A percentile compares a stretch with the other conserved stretches of the same genome.
phyloP scores from a whole-genome alignment of 1,140 invertebrate genomes.

The Plutomurus gul region DNA sequence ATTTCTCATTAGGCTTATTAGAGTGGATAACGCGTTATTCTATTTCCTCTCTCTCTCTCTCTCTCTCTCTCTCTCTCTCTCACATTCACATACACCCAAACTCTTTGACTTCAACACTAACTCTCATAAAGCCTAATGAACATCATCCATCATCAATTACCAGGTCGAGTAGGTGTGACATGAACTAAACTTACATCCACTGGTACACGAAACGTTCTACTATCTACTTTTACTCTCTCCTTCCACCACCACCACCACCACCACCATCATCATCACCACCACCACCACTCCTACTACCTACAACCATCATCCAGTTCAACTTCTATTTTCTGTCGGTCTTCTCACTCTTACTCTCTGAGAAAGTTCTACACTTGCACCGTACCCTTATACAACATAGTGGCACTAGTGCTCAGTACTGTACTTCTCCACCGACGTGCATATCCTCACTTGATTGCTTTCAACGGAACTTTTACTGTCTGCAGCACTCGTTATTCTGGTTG shows the following conservation, averaged over 20 bases:
- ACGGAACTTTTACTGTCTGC: too few relatives aligned
- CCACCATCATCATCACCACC: too few relatives aligned
- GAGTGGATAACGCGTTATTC: constrained; percentile 35
- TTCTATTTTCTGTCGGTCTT: too few relatives aligned
- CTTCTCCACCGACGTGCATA: too few relatives aligned
- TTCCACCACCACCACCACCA: neutral
- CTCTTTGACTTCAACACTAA: neutral
- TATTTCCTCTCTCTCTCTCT: neutral
- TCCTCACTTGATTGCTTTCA: too few relatives aligned
- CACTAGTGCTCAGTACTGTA: too few relatives aligned
- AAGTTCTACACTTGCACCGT: too few relatives aligned
- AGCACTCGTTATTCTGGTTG: too few relatives aligned
- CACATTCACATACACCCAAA: neutral
- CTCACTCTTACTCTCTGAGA: too few relatives aligned
- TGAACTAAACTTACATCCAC: neutral
- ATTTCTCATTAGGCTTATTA: constrained; percentile 48
- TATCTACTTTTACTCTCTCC: neutral
- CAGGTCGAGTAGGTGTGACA: constrained; percentile 19
- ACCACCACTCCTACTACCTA: neutral
- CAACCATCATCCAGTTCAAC: neutral
- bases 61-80: neutral
- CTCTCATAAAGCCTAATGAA: constrained; percentile 23
- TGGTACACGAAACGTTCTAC: neutral
- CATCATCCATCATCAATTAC: constrained; percentile 43
- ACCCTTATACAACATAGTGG: too few relatives aligned